Evolutionary conservation across 2,888 invertebrate genomes (phyloP).

Genomic region (Bombylius discolor): DNA sequence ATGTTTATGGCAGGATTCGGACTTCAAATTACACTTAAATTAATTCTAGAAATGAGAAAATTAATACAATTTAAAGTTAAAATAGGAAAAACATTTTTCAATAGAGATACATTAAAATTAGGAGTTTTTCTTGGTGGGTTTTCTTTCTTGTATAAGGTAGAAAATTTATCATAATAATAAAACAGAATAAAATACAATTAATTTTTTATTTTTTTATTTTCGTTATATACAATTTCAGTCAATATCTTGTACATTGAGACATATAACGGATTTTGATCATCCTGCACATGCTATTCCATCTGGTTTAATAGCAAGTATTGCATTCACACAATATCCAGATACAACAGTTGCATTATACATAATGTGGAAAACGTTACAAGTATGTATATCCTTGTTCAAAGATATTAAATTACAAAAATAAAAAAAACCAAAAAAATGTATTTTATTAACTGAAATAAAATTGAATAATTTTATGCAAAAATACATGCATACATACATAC

Average conservation of each 20-base stretch:
- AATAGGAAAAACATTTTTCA: slow-evolving; percentile 41
- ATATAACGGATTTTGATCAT: slow-evolving; percentile 46
- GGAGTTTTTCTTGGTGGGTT: slow-evolving; percentile 58
- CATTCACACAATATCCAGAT: slow-evolving; percentile 62
- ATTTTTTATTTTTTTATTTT: not conserved
- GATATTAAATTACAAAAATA: too few species aligned
- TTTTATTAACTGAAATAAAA: too few species aligned
- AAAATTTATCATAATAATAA: slow-evolving; percentile 11
- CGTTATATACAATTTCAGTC: slow-evolving; percentile 35
- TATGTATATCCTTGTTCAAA: slow-evolving; percentile 23
- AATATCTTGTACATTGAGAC: slow-evolving; percentile 51
- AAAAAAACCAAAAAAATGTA: too few species aligned
- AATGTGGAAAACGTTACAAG: slow-evolving; percentile 72
- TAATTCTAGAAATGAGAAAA: slow-evolving; percentile 43
- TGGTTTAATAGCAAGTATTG: slow-evolving; percentile 54
- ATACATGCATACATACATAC: too few species aligned
- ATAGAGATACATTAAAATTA: slow-evolving; percentile 44
- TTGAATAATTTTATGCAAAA: too few species aligned
- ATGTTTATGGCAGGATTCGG: slow-evolving; percentile 49
- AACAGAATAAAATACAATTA: not conserved
- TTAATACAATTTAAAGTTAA: slow-evolving; percentile 41
- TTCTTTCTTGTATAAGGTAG: slow-evolving; percentile 53
- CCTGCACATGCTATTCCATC: slow-evolving; percentile 53
- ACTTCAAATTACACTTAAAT: slow-evolving; percentile 45
- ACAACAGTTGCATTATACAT: slow-evolving; percentile 68